These are phyloP conservation scores for Cryptus viduatorius DNA, from an alignment of 2,888 invertebrate species.

Conservation along the genomic window DNA sequence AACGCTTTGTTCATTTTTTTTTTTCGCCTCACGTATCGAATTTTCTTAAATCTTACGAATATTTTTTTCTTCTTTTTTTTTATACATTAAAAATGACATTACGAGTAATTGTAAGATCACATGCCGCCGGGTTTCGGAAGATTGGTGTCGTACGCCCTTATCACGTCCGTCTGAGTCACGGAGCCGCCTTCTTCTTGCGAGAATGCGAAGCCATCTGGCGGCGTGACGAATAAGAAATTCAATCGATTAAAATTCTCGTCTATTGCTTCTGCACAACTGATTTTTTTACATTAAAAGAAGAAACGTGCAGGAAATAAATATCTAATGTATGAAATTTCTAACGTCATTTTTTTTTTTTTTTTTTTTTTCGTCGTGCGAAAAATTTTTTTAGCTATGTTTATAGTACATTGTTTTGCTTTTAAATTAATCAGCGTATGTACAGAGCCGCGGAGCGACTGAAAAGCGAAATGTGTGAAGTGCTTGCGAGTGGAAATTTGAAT, in stretches of 20 bases:
- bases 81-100: slow-evolving; percentile 61
- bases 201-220: slow-evolving; percentile 98
- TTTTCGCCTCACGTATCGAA: slow-evolving; percentile 25
- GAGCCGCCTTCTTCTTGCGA: slow-evolving; percentile 99
- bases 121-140: slow-evolving; percentile 92
- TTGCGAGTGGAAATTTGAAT: slow-evolving; percentile 45
- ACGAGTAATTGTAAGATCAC: slow-evolving; percentile 83
- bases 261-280: neutral
- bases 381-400: slow-evolving; percentile 18
- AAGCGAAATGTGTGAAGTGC: slow-evolving; percentile 61
- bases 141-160: slow-evolving; percentile 98
- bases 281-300: neutral
- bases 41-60: slow-evolving; percentile 41
- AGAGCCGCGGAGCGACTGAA: slow-evolving; percentile 58
- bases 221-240: slow-evolving; percentile 48
- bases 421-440: slow-evolving; percentile 54
- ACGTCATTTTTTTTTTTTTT: slow-evolving; percentile 3
- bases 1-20: slow-evolving; percentile 14
- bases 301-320: slow-evolving; percentile 36
- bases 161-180: slow-evolving; percentile 97
- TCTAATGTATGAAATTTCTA: slow-evolving; percentile 3
- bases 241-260: slow-evolving; percentile 45
- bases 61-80: slow-evolving; percentile 27
- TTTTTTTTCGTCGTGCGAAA: slow-evolving; percentile 39
- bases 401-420: neutral